Evolutionary conservation across 2,888 invertebrate genomes (phyloP), one percentile per base, ranked within the genome.

Genomic region (Synanthedon myopaeformis): DNA sequence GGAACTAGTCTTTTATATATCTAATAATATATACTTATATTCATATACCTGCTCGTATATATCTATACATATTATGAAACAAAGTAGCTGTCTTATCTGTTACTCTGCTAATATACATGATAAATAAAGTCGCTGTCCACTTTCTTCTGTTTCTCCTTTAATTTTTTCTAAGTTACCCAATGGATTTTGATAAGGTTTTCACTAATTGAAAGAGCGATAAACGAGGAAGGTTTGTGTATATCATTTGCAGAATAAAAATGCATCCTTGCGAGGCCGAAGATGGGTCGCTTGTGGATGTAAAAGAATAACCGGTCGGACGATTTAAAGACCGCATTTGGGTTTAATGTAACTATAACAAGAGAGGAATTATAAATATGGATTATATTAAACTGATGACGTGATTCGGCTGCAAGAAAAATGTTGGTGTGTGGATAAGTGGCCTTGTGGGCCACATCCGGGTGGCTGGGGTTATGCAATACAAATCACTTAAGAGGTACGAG

Each of bases 361-460:
- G 56, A 59, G 59, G 54, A 54, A 59, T 59, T 54, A 35, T 35
- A 35, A 35, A 35, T 35, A 35, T 58, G 54, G 58, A 58, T 52
- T 57, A 59, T 59, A 53, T 50, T 55, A 57, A 52, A 54, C 56
- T 52, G 52, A 61, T 54, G 35, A 35, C 35, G 53, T 60, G 57
- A 63, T 58, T 19, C 12, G 61, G 63, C 58, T 76, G 69, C 67
- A 72, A 56, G 57, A 56, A 65, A 23, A 65, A 70, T 67, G 62
- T 62, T 66, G 63, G 60, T 60, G 60, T 48, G 59, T 63, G 66
- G 73, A 75, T 64, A 59, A 63, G 59, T 74, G 79, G 76, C 82
- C 81, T 82, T 81, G 82, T 58, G 62, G 35, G 63, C 62, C 61
- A 76, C 69, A 80, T 84, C 83, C 84, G 83, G 84, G 82, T 83